Conservation (phyloP, 2,113 vertebrate species). For the Chaetops frenatus region DNA sequence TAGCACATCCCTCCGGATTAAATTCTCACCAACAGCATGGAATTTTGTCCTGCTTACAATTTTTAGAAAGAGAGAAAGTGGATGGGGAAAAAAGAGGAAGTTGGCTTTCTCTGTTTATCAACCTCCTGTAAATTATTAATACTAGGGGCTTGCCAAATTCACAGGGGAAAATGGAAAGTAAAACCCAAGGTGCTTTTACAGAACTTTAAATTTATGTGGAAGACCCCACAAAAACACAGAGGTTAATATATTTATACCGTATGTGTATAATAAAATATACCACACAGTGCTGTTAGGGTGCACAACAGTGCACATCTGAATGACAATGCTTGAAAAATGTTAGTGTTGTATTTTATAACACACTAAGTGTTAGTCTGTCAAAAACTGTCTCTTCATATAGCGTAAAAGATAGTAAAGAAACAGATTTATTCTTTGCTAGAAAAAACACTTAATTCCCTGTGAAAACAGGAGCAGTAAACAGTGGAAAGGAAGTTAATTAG, state of each 20-base stretch:
- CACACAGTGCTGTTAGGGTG: background rate
- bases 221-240: background rate
- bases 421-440: background rate
- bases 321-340: background rate
- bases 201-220: background rate
- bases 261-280: background rate
- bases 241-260: background rate
- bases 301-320: background rate
- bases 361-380: background rate
- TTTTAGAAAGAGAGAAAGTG: background rate
- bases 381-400: background rate
- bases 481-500: constrained; percentile 58
- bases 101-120: background rate
- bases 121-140: background rate
- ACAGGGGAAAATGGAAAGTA: background rate
- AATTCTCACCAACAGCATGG: background rate
- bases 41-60: background rate
- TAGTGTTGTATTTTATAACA: background rate
- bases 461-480: constrained; percentile 44
- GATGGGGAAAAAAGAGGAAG: background rate
- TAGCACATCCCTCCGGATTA: background rate
- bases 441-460: constrained; percentile 6
- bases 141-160: background rate
- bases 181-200: background rate
- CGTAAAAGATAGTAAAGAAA: background rate